Evolutionary conservation across 2,797 vertebrate genomes (phyloP).

Genomic region (Scyliorhinus canicula): DNA sequence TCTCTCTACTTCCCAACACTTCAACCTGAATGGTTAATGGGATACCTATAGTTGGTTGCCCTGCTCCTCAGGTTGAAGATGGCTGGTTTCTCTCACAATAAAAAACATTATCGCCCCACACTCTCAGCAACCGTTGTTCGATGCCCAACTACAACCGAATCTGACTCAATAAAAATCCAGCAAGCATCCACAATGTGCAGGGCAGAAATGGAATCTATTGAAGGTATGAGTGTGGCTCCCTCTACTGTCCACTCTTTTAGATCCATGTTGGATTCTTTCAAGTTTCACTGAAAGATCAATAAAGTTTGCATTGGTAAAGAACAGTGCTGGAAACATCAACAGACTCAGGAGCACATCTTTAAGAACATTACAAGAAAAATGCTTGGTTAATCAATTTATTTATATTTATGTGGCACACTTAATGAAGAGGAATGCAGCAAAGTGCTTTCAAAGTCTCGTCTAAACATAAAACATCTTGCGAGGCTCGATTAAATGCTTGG

Average conservation of each 20-base stretch:
- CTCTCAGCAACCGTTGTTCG: not conserved
- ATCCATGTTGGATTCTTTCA: not conserved
- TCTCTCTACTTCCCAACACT: not conserved
- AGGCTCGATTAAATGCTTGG: too few relatives aligned
- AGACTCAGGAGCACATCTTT: not conserved
- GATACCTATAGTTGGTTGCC: not conserved
- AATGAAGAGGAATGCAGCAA: not conserved
- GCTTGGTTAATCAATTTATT: not conserved
- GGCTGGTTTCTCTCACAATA: not conserved
- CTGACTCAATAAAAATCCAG: not conserved
- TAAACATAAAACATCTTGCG: not conserved
- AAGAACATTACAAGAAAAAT: not conserved
- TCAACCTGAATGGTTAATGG: not conserved
- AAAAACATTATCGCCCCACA: not conserved
- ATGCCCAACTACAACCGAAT: not conserved
- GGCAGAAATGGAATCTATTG: not conserved
- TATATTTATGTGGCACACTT: not conserved
- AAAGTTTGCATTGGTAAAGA: not conserved
- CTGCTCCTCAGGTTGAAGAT: not conserved
- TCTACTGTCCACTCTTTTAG: not conserved
- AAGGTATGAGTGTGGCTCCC: not conserved
- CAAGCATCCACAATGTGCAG: too few relatives aligned
- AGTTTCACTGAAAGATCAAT: not conserved
- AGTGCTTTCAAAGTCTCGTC: not conserved
- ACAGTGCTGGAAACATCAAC: not conserved